A percentile compares a stretch with the other conserved stretches of the same genome.
Evolutionary conservation across 2,113 vertebrate genomes (phyloP).

Genomic region (Ifrita kowaldi): DNA sequence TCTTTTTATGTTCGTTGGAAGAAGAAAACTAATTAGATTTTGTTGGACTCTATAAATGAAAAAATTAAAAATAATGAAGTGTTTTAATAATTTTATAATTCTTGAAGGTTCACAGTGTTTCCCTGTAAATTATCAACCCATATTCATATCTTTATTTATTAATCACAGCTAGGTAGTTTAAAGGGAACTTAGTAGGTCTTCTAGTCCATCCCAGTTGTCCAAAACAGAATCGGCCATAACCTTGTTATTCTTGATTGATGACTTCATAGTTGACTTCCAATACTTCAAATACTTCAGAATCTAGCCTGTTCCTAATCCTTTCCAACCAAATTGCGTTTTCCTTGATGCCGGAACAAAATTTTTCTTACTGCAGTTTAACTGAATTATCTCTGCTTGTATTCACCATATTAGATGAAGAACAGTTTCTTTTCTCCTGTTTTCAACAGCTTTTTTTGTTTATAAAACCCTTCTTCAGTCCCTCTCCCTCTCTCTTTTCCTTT

Average conservation of each 20-base stretch:
- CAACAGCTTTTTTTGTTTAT: background rate
- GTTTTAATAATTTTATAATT: background rate
- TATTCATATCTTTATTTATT: background rate
- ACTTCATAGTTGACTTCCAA: background rate
- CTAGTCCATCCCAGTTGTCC: background rate
- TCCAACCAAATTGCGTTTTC: background rate
- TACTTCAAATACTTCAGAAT: background rate
- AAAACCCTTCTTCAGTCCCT: background rate
- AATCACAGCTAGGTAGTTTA: background rate
- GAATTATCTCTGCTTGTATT: background rate
- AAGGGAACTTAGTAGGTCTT: background rate
- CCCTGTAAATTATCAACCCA: background rate
- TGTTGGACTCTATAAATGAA: background rate
- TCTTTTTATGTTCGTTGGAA: background rate
- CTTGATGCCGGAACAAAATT: background rate
- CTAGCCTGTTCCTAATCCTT: background rate
- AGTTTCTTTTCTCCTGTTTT: background rate
- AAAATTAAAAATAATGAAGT: background rate
- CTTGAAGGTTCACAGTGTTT: background rate
- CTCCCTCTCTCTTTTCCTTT: fast-evolving
- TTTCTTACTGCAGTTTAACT: background rate
- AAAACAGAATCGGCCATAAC: background rate
- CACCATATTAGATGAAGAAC: background rate
- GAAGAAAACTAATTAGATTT: background rate
- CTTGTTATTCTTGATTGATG: background rate